These are phyloP conservation scores for Bugula neritina DNA, from an alignment of 2,888 invertebrate species.

Conservation along the genomic window DNA sequence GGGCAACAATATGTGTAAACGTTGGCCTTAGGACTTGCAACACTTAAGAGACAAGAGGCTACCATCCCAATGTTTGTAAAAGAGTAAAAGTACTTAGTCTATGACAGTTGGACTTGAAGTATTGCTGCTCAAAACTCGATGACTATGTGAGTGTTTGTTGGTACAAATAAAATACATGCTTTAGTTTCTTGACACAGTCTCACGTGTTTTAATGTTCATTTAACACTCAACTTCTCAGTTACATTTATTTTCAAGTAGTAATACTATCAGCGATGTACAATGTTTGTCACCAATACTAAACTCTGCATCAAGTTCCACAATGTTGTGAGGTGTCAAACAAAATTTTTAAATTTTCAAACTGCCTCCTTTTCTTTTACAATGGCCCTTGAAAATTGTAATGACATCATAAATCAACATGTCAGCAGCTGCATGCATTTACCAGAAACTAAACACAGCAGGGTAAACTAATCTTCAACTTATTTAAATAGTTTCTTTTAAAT, in stretches of 20 bases:
- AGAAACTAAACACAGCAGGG: too few relatives aligned
- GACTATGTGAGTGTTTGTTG: conserved; percentile 2
- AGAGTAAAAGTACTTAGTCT: background rate
- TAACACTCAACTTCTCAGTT: conserved; percentile 15
- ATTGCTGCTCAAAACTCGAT: conserved; percentile 19
- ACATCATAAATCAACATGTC: too few relatives aligned
- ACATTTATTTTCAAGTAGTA: conserved; percentile 17
- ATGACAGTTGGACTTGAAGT: conserved; percentile 5
- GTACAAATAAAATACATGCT: conserved; percentile 6
- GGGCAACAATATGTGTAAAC: too few relatives aligned
- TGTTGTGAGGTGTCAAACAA: conserved; percentile 15
- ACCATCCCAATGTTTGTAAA: background rate
- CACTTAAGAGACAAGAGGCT: too few relatives aligned
- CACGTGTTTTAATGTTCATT: background rate
- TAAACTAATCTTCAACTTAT: too few relatives aligned
- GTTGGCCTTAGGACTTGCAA: too few relatives aligned
- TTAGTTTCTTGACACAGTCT: conserved; percentile 11
- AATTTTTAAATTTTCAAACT: conserved; percentile 1
- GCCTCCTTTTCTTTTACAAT: background rate
- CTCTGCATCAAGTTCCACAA: conserved; percentile 1
- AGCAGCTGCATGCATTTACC: too few relatives aligned
- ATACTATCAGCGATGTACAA: background rate
- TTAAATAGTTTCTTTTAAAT: too few relatives aligned
- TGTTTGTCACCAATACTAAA: conserved; percentile 9
- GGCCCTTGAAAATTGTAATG: background rate